Percentiles rank a stretch among this genome's conserved stretches.
Conservation (phyloP, 2,797 vertebrate species). For the Pangasius sanitwongsei region DNA sequence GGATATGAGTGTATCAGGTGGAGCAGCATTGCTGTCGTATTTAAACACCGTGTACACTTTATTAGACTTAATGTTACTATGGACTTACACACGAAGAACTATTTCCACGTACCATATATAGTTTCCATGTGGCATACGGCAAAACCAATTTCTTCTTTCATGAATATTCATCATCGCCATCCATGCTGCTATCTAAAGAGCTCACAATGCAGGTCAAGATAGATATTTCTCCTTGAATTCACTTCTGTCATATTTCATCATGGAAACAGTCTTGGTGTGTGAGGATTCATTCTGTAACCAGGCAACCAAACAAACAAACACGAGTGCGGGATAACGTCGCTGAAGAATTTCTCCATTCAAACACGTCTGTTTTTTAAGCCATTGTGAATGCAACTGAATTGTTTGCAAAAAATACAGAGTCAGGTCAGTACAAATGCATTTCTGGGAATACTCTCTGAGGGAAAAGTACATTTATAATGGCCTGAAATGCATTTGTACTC, state of each 20-base stretch:
- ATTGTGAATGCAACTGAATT: not conserved
- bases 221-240: not conserved
- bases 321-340: not conserved
- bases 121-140: not conserved
- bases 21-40: not conserved
- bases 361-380: not conserved
- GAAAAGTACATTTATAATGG: not conserved
- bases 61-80: not conserved
- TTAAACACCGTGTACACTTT: not conserved
- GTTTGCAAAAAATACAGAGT: not conserved
- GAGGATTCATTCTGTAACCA: conserved; percentile 5
- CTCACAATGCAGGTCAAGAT: not conserved
- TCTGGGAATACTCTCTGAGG: conserved; percentile 3
- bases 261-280: not conserved
- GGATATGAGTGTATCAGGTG: not conserved
- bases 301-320: not conserved
- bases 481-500: not conserved
- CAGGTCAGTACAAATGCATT: not conserved
- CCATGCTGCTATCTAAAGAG: not conserved
- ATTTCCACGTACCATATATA: not conserved
- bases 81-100: not conserved
- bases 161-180: not conserved
- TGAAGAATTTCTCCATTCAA: not conserved
- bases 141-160: not conserved
- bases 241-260: not conserved